These are phyloP conservation scores for Drosophila kokeensis DNA, from an alignment of 2,888 invertebrate species.

Conservation along the genomic window DNA sequence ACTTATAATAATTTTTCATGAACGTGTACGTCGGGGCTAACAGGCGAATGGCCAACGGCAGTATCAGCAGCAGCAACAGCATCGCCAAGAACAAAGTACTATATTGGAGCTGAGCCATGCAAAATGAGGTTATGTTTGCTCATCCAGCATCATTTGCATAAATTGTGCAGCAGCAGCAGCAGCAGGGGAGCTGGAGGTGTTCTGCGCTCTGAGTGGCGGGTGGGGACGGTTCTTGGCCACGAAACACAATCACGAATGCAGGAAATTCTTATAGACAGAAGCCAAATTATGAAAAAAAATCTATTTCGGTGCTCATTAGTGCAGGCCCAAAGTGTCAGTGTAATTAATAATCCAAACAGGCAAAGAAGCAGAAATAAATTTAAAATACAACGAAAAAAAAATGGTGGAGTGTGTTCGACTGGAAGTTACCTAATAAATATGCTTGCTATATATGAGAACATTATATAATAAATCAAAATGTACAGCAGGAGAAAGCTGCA, in stretches of 20 bases:
- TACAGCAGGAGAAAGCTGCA: not conserved
- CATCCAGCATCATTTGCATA: slow-evolving; percentile 73
- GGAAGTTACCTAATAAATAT: slow-evolving; percentile 10
- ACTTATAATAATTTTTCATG: slow-evolving; percentile 81
- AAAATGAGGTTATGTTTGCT: slow-evolving; percentile 80
- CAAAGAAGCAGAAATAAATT: slow-evolving; percentile 41
- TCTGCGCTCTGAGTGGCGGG: not conserved
- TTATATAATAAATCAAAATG: not conserved
- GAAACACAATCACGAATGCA: slow-evolving; percentile 40
- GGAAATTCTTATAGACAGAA: slow-evolving; percentile 43
- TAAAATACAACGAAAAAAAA: slow-evolving; percentile 22
- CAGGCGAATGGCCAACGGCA: slow-evolving; percentile 47
- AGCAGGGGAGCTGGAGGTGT: not conserved
- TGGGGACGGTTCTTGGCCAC: slow-evolving; percentile 16
- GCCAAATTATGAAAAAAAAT: slow-evolving; percentile 66
- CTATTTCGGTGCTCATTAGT: slow-evolving; percentile 74
- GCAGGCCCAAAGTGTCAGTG: slow-evolving; percentile 68
- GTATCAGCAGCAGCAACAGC: slow-evolving; percentile 17
- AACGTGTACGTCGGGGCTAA: slow-evolving; percentile 54
- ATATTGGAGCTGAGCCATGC: slow-evolving; percentile 40
- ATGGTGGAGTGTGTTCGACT: not conserved
- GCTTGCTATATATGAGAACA: not conserved
- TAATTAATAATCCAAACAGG: slow-evolving; percentile 68
- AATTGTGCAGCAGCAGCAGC: slow-evolving; percentile 42
- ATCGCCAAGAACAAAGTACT: slow-evolving; percentile 55